Conservation (phyloP, 2,797 vertebrate species). For the Chrysocyon brachyurus region DNA sequence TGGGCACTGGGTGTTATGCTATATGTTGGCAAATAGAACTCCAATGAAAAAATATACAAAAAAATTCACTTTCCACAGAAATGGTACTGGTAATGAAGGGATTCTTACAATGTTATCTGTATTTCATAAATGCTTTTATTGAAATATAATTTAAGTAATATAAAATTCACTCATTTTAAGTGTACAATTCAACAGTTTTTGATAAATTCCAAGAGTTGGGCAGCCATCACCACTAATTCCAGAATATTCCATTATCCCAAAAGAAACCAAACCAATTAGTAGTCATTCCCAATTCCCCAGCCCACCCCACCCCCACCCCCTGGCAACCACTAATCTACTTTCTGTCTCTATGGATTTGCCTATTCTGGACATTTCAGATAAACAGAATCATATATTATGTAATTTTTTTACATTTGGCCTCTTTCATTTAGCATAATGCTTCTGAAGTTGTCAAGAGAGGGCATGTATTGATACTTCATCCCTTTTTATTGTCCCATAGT, state of each 20-base stretch:
- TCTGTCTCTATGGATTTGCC: neutral
- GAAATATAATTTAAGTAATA: neutral
- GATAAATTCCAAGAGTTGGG: conserved; percentile 6
- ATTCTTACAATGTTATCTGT: neutral
- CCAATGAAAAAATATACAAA: too few species aligned
- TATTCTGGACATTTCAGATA: neutral
- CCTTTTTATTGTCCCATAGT: neutral
- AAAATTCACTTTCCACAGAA: conserved; percentile 3
- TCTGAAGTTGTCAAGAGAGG: conserved; percentile 16
- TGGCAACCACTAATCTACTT: conserved; percentile 8
- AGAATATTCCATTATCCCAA: conserved; percentile 18
- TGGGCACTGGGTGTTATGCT: too few species aligned
- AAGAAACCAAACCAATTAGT: neutral
- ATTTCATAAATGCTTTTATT: neutral
- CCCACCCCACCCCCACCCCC: neutral
- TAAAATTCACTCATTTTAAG: conserved; percentile 11
- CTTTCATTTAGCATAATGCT: conserved; percentile 33
- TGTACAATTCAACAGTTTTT: neutral
- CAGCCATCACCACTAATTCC: neutral
- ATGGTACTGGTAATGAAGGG: neutral
- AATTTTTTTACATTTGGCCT: conserved; percentile 6
- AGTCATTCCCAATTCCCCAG: neutral
- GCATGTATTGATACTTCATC: neutral
- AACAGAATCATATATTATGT: neutral
- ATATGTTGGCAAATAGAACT: too few species aligned